Evolutionary conservation across 2,113 vertebrate genomes (phyloP), one percentile per base, ranked within the genome.

Genomic region (Malurus melanocephalus): DNA sequence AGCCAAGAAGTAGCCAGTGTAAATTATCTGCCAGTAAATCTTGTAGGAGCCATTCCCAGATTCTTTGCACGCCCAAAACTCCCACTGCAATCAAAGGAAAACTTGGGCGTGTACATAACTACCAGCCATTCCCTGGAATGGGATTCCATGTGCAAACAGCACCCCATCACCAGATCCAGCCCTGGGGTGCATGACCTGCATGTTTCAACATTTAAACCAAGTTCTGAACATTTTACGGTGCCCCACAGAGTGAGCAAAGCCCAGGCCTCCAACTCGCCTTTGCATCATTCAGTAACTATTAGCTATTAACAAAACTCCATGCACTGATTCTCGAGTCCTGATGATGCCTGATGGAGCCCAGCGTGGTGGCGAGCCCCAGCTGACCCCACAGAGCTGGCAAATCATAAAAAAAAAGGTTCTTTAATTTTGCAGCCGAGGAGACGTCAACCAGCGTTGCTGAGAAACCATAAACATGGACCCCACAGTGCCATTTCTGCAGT

Each of bases 401-500:
- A 67, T 69, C 1, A 2, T 38, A 33, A 72, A 86, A 78, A 87
- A 83, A 87, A 87, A 83, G 85, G 40, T 35, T 62, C 67, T 82
- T 90, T 87, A 91, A 93, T 81, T 94, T 67, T 73, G 86, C 86
- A 95, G 92, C 66, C 4, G 7, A 75, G 55, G 42, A 92, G 80
- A 94, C 10, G 9, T 94, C 94, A 94, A 87, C 74, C 30, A 23
- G 78, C 9, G 71, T 85, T 93, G 86, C 90, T 90, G 92, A 95
- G 94, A 94, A 84, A 94, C 93, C 84, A 94, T 88, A 95, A 93
- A 93, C 92, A 94, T 42, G 90, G 84, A 94, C 86, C 88, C 80
- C 84, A 93, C 93, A 92, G 94, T 56, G 92, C 90, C 90, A 90
- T 87, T 82, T 88, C 90, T 90, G 78, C 93, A 42, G 74, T 52